Evolutionary conservation across 2,113 vertebrate species (phyloP), one percentile per base, ranked within the genome.

Genomic region (Menidia beryllina): DNA sequence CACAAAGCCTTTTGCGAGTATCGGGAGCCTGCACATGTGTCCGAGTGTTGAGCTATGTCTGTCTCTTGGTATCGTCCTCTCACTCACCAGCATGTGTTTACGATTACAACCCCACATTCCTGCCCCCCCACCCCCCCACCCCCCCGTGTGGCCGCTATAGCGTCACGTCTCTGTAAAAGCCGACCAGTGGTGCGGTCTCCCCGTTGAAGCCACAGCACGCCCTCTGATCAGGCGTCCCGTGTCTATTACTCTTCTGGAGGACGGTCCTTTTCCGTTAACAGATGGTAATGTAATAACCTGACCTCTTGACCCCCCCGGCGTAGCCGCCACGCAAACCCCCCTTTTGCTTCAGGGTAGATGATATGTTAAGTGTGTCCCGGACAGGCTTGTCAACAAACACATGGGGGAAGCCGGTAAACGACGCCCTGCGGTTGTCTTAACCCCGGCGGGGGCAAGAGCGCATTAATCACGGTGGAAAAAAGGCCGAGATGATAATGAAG

Each of bases 381-480:
- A 95, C 93, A 95, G n/a, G 91, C 88, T 93, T 96, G 95, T 96
- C 95, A 96, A 92, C 94, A 94, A 92, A 92, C 92, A 93, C 94
- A 88, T 92, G 50, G 66, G 73, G 77, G 75, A 82, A 82, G 88
- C 77, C 85, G 86, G 85, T 87, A 85, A 90, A 85, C 7, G 83
- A 66, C 70, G 59, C 61, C 72, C 65, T 90, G 89, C 24, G 86
- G 90, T 91, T 87, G 81, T 88, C 84, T 89, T 89, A 92, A 90
- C 91, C 90, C 88, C 79, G 58, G 48, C 45, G 81, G 86, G 88
- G 81, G n/a, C n/a, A 85, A 86, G 49, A 58, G 65, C 67, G 64
- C 91, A 93, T 93, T 89, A 84, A 93, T 93, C 92, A 92, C 71
- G 47, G 74, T n/a, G n/a, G n/a, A n/a, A n/a, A 62, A 70, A 74